phyloP scores from a whole-genome alignment of 2,797 vertebrate genomes.

The Poeciliopsis presidionis region DNA sequence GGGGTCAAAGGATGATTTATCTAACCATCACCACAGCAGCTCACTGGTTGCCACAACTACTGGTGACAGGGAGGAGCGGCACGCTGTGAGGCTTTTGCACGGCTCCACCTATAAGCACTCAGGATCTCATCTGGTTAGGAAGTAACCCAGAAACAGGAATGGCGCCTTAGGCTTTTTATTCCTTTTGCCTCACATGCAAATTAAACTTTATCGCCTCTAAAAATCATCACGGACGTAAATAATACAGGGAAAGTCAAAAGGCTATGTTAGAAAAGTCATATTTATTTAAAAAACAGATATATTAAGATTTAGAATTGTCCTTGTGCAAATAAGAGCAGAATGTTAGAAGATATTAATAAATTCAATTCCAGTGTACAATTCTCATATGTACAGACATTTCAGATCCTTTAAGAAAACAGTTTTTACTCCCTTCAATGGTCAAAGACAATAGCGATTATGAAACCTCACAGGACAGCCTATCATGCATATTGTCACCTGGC shows the following conservation, averaged over 20 bases:
- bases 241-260: not conserved
- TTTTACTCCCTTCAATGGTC: constrained; percentile 28
- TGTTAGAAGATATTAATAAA: constrained; percentile 33
- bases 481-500: constrained; percentile 25
- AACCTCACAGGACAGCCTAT: constrained; percentile 18
- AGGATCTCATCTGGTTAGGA: not conserved
- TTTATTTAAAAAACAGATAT: constrained; percentile 73
- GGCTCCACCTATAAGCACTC: constrained; percentile 27
- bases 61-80: constrained; percentile 28
- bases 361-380: constrained; percentile 30
- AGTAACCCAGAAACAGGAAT: constrained; percentile 16
- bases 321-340: constrained; percentile 62
- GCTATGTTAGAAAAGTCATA: constrained; percentile 43
- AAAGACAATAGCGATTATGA: constrained; percentile 26
- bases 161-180: not conserved
- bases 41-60: constrained; percentile 30
- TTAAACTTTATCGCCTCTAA: not conserved
- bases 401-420: not conserved
- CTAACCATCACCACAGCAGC: constrained; percentile 33
- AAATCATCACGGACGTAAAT: not conserved
- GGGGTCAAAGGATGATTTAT: constrained; percentile 35
- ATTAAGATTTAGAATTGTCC: constrained; percentile 55
- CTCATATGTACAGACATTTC: constrained; percentile 1
- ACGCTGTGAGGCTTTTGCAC: constrained; percentile 23
- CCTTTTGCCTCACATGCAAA: not conserved